These are phyloP conservation scores for Anarrhichthys ocellatus DNA, from an alignment of 2,113 vertebrate species.

Conservation along the genomic window DNA sequence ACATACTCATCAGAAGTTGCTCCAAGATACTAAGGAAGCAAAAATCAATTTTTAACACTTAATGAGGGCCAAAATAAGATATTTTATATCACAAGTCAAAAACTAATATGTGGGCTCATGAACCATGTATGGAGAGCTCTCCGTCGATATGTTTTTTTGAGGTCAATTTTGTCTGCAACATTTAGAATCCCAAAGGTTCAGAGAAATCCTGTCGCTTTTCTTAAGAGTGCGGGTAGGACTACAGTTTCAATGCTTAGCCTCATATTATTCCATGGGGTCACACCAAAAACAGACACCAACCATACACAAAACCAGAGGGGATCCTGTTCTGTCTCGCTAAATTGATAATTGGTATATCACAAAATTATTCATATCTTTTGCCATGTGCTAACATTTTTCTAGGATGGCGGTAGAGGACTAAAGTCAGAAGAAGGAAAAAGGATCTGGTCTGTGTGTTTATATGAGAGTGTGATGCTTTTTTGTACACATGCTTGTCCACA, in stretches of 20 bases:
- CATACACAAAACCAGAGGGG: constrained; percentile 36
- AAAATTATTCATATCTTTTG: constrained; percentile 73
- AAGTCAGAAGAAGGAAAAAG: constrained; percentile 51
- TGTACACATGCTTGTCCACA: constrained; percentile 33
- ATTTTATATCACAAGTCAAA: neutral
- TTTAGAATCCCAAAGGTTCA: neutral
- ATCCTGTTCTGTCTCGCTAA: constrained; percentile 53
- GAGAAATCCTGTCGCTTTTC: neutral
- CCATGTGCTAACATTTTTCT: constrained; percentile 82
- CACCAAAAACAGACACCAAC: constrained; percentile 61
- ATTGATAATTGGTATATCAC: constrained; percentile 75
- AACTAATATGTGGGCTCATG: neutral
- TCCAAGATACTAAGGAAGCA: constrained; percentile 9
- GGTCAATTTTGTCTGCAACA: neutral
- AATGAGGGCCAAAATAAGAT: neutral
- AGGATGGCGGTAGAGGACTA: constrained; percentile 33
- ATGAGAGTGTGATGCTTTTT: constrained; percentile 22
- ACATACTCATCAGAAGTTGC: neutral
- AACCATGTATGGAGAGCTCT: neutral
- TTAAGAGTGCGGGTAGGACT: constrained; percentile 4
- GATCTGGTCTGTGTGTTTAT: constrained; percentile 42
- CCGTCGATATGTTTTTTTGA: neutral
- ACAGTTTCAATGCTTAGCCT: constrained; percentile 5
- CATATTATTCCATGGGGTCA: constrained; percentile 19
- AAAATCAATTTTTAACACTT: neutral